Evolutionary conservation across 2,797 vertebrate species (phyloP).

Genomic region (Rhabdophis nuchalis): DNA sequence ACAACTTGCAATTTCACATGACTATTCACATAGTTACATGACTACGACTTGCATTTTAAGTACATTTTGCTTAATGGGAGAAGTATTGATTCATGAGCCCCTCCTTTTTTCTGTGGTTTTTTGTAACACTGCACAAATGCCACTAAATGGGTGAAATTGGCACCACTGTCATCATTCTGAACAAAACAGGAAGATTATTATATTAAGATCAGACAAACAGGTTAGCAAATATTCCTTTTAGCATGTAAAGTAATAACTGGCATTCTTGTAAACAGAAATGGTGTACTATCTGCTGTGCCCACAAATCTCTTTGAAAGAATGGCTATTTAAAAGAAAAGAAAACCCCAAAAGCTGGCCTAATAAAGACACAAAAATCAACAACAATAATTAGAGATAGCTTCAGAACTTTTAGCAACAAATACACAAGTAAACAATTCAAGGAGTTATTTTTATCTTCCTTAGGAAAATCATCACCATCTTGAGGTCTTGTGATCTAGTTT

Average conservation of each 20-base stretch:
- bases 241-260: neutral
- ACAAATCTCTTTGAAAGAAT: neutral
- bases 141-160: neutral
- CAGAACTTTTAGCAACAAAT: conserved; percentile 25
- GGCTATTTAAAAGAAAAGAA: neutral
- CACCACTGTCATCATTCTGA: neutral
- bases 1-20: too few relatives aligned
- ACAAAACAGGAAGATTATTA: neutral
- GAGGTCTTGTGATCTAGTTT: conserved; percentile 37
- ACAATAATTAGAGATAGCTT: conserved; percentile 2
- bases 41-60: too few relatives aligned
- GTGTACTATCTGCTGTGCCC: neutral
- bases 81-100: neutral
- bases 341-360: neutral
- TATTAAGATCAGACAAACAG: neutral
- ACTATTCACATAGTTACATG: too few relatives aligned
- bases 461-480: conserved; percentile 42
- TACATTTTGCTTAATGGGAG: neutral
- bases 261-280: neutral
- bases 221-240: neutral
- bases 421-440: conserved; percentile 33
- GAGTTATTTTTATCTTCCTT: conserved; percentile 24
- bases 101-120: neutral
- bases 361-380: neutral
- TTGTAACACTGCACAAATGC: neutral